Evolutionary conservation across 1,140 invertebrate species (phyloP).

Genomic region (Drosophila punjabiensis): DNA sequence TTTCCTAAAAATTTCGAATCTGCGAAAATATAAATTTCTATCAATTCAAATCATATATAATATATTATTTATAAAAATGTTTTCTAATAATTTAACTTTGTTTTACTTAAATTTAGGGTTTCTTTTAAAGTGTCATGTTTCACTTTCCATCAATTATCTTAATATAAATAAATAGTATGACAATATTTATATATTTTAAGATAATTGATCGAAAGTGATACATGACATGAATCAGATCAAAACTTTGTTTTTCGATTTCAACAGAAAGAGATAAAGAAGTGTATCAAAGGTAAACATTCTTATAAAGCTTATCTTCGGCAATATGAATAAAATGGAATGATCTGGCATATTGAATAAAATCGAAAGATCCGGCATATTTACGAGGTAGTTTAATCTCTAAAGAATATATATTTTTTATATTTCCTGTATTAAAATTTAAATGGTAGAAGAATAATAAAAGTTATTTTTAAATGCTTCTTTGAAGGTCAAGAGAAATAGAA

Average conservation of each 20-base stretch:
- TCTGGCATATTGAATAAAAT: neutral
- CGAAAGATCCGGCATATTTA: neutral
- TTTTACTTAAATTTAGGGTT: neutral
- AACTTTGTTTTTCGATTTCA: neutral
- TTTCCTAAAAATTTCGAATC: neutral
- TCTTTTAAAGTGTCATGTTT: neutral
- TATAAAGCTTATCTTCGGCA: neutral
- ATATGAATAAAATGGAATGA: neutral
- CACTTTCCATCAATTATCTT: neutral
- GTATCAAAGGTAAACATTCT: neutral
- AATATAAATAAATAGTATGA: neutral
- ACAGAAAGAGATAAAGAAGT: conserved; percentile 18
- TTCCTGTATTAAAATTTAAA: neutral
- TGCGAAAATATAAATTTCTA: neutral
- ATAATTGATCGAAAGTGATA: no score
- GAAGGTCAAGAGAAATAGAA: no score
- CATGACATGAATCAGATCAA: conserved; percentile 9
- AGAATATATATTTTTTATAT: neutral
- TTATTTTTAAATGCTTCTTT: neutral
- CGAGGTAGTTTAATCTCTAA: neutral
- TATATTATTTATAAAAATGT: neutral
- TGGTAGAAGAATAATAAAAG: neutral
- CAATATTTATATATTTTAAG: no score
- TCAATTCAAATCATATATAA: neutral
- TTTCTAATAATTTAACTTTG: neutral